Percentiles rank a stretch among this genome's conserved stretches.
These are phyloP conservation scores for Lithophane semibrunnea DNA, from an alignment of 2,888 invertebrate genomes.

Conservation along the genomic window DNA sequence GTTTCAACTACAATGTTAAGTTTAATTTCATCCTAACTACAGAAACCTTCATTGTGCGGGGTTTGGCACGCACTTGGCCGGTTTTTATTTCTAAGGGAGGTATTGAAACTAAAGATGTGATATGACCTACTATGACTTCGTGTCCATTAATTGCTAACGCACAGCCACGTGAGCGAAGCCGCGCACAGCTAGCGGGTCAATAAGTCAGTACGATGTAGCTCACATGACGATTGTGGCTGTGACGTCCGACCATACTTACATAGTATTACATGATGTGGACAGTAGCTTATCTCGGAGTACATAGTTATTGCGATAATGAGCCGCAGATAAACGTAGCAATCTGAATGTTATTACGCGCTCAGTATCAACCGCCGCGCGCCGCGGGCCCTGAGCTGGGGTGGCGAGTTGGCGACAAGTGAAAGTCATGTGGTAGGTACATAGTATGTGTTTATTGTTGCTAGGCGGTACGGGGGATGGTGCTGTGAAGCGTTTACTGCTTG, in stretches of 20 bases:
- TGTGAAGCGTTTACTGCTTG: slow-evolving; percentile 77
- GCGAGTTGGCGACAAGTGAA: not conserved
- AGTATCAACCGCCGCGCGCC: not conserved
- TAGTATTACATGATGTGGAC: not conserved
- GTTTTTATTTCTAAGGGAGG: too few species aligned
- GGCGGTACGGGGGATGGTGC: slow-evolving; percentile 17
- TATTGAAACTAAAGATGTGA: too few species aligned
- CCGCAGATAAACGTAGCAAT: not conserved
- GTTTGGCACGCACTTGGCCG: too few species aligned
- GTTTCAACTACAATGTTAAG: too few species aligned
- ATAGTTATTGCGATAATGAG: slow-evolving; percentile 6
- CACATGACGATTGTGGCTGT: not conserved
- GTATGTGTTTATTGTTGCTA: slow-evolving; percentile 49
- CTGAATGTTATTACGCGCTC: not conserved
- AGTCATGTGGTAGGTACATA: slow-evolving; percentile 32
- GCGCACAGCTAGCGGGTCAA: not conserved
- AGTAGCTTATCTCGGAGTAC: not conserved
- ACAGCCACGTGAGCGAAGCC: not conserved
- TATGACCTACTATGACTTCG: too few species aligned
- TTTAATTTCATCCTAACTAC: too few species aligned
- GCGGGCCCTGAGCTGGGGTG: too few species aligned
- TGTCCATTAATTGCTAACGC: too few species aligned
- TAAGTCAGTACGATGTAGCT: not conserved
- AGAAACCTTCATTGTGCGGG: too few species aligned
- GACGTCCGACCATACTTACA: not conserved